Conservation (phyloP, 2,888 invertebrate genomes). For the Resseliella maxima region DNA sequence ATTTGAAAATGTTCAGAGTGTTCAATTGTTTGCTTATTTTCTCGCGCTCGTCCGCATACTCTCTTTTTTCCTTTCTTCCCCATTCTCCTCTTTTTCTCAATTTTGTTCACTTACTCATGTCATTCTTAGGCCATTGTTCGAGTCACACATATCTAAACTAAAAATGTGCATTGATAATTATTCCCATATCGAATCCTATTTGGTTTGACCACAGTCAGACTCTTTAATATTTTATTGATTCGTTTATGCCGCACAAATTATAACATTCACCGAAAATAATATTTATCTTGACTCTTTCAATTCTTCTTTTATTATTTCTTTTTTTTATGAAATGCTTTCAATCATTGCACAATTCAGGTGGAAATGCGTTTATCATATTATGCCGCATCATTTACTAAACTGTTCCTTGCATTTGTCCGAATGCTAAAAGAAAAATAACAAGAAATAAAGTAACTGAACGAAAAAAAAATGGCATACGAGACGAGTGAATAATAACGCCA, state of each 20-base stretch:
- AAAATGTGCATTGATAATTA: neutral
- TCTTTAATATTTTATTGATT: neutral
- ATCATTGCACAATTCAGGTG: neutral
- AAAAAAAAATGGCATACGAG: neutral
- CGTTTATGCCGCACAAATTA: neutral
- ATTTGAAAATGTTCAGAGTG: neutral
- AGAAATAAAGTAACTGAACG: neutral
- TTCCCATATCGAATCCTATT: neutral
- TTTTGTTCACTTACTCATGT: too few species aligned
- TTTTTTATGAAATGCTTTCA: neutral
- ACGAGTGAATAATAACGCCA: slow-evolving; percentile 31
- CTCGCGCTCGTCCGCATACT: too few species aligned
- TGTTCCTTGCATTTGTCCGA: neutral
- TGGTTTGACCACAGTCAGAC: neutral
- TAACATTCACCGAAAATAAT: neutral
- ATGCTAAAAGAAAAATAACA: neutral
- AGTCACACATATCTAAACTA: neutral
- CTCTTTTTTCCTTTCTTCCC: neutral
- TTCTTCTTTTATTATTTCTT: too few species aligned
- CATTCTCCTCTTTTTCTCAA: too few species aligned
- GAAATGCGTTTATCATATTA: slow-evolving; percentile 41
- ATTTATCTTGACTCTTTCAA: too few species aligned
- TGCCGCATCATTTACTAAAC: neutral
- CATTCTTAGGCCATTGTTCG: too few species aligned
- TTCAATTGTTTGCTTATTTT: neutral